Evolutionary conservation across 2,113 vertebrate genomes (phyloP), one percentile per base, ranked within the genome.

Genomic region (Semnornis frantzii): DNA sequence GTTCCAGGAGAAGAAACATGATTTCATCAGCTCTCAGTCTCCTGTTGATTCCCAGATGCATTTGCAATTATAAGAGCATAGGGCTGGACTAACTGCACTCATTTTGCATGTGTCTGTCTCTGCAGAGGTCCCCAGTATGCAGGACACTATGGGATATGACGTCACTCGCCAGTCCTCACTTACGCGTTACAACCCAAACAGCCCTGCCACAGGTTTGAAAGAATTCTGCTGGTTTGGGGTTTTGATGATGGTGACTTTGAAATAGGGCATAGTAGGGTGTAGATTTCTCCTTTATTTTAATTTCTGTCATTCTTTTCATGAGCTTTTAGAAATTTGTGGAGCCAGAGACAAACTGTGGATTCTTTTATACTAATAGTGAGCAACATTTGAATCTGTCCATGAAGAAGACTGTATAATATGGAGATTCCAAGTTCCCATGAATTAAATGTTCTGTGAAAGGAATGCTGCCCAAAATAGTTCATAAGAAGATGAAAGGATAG

Each of bases 81-180:
- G 19, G 11, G 15, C 24, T 93, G 71, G 58, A 44, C 33, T 82
- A 73, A 63, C 25, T 80, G 52, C 34, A 16, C 16, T 80, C 31
- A 54, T 24, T 76, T 72, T 72, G n/a, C 62, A 6, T 27, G 0
- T 9, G 10, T 88, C 18, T 88, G 4, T 93, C 48, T 87, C 79
- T 94, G 71, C 94, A 99, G 99, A 92, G 24, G 98, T 98, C 31
- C 98, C 99, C 93, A 99, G 99, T 73, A 91, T 98, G 94, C 98
- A 98, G 96, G 98, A 99, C 78, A 88, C 97, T 6, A 96, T 89
- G 87, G 98, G 98, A 76, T 98, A 98, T 0, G 97, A 98, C 90
- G 92, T 92, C 93, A 96, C 92, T 12, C 96, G 96, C 50, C 97
- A 96, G 10, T 94, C 94, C 17, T 97, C 94, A 74, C 93, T 97